Evolutionary conservation across 1,140 invertebrate genomes (phyloP).

Genomic region (Cepaea nemoralis): DNA sequence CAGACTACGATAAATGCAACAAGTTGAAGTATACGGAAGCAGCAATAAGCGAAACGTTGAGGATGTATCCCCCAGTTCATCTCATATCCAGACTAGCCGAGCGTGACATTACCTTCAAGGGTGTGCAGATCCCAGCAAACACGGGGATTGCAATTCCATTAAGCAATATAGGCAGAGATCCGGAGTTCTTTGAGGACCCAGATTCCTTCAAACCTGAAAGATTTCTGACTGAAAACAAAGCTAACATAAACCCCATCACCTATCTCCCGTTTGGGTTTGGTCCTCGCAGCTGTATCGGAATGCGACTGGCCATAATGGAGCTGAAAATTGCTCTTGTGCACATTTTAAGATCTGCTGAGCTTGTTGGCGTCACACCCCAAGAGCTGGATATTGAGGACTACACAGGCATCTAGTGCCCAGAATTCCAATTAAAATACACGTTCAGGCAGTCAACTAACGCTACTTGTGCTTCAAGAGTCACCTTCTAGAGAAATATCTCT

Average conservation of each 20-base stretch:
- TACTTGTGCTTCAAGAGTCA: no score
- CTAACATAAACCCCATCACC: not conserved
- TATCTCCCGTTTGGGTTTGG: conserved; percentile 72
- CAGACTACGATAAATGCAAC: conserved; percentile 46
- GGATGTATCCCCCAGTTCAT: conserved; percentile 47
- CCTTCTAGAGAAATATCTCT: no score
- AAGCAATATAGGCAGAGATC: conserved; percentile 37
- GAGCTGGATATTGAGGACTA: conserved; percentile 26
- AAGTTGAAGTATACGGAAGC: conserved; percentile 45
- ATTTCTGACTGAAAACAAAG: conserved; percentile 4
- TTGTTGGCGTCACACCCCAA: conserved; percentile 24
- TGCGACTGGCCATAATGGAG: conserved; percentile 72
- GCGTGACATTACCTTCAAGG: not conserved
- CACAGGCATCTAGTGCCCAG: conserved; percentile 19
- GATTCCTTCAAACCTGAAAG: conserved; percentile 49
- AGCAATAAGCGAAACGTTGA: conserved; percentile 47
- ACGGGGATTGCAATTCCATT: conserved; percentile 41
- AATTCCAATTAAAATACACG: conserved; percentile 15
- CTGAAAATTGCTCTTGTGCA: conserved; percentile 73
- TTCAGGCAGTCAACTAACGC: not conserved
- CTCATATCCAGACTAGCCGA: not conserved
- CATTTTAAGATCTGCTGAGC: conserved; percentile 3
- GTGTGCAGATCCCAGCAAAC: not conserved
- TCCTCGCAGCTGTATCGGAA: conserved; percentile 78
- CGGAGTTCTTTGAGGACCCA: conserved; percentile 51